Evolutionary conservation across 2,888 invertebrate genomes (phyloP).

Genomic region (Agrilus biguttatus): DNA sequence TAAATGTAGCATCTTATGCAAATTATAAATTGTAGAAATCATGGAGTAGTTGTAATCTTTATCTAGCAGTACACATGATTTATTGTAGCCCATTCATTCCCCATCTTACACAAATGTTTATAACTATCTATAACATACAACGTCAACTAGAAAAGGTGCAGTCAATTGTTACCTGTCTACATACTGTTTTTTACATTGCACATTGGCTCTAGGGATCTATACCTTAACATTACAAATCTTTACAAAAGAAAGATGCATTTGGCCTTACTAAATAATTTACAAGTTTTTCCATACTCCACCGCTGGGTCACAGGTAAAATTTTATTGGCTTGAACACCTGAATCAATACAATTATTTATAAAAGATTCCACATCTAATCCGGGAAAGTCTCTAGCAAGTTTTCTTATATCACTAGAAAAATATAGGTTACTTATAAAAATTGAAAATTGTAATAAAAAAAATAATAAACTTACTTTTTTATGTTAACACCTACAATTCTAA

Average conservation of each 20-base stretch:
- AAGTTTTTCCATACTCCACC: conserved; percentile 47
- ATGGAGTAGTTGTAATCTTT: too few species aligned
- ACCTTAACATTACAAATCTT: not conserved
- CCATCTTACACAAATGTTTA: too few species aligned
- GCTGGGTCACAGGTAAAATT: conserved; percentile 32
- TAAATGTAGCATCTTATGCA: too few species aligned
- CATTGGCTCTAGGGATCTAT: too few species aligned
- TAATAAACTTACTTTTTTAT: conserved; percentile 40
- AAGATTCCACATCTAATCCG: conserved; percentile 35
- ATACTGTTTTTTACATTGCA: too few species aligned
- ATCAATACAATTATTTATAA: conserved; percentile 45
- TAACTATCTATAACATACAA: too few species aligned
- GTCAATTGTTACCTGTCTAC: too few species aligned
- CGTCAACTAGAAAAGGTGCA: too few species aligned
- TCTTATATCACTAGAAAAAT: conserved; percentile 40
- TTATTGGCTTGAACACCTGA: conserved; percentile 41
- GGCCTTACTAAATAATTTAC: conserved; percentile 37
- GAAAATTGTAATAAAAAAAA: not conserved
- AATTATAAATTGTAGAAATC: too few species aligned
- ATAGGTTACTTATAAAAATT: conserved; percentile 2
- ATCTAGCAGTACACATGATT: too few species aligned
- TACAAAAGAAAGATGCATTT: not conserved
- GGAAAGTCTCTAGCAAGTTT: conserved; percentile 47
- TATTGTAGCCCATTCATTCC: too few species aligned
- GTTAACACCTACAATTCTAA: conserved; percentile 45